Percentiles rank a stretch among this genome's conserved stretches.
phyloP scores from a whole-genome alignment of 2,888 invertebrate genomes.

The Limulus polyphemus region DNA sequence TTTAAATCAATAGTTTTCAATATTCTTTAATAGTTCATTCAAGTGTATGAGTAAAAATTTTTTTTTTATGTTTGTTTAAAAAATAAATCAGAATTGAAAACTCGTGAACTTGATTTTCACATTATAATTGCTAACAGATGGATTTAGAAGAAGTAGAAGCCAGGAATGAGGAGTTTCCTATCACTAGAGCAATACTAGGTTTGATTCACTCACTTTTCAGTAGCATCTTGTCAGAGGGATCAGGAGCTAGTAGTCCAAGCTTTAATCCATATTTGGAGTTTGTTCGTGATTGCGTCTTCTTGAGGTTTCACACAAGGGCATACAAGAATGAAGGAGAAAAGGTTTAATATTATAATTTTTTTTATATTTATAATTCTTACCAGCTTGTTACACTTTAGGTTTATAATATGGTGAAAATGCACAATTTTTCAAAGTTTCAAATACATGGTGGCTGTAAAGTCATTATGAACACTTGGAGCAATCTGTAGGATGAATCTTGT shows the following conservation, averaged over 20 bases:
- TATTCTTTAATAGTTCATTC: too few species aligned
- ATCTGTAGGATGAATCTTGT: too few species aligned
- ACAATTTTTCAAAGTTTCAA: too few species aligned
- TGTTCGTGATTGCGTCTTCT: constrained; percentile 60
- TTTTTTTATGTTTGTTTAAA: constrained; percentile 19
- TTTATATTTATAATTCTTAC: too few species aligned
- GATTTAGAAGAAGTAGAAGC: constrained; percentile 88
- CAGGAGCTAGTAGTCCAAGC: constrained; percentile 65
- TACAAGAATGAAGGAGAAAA: constrained; percentile 69
- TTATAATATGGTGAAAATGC: too few species aligned
- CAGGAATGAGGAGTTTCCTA: constrained; percentile 73
- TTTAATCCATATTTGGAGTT: constrained; percentile 81
- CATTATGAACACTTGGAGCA: too few species aligned
- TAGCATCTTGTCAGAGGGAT: constrained; percentile 53
- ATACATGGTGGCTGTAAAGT: too few species aligned
- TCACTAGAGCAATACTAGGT: constrained; percentile 66
- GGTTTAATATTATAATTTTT: constrained; percentile 25
- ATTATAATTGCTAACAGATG: constrained; percentile 38
- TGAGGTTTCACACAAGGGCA: constrained; percentile 62
- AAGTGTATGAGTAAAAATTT: too few species aligned
- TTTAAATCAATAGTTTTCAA: too few species aligned
- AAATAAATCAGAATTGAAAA: not conserved
- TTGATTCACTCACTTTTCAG: constrained; percentile 60
- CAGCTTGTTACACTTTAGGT: too few species aligned
- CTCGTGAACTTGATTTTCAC: not conserved